Percentiles rank a stretch among this genome's conserved stretches.
These are phyloP conservation scores for Alces alces DNA, from an alignment of 2,113 vertebrate species.

Conservation along the genomic window DNA sequence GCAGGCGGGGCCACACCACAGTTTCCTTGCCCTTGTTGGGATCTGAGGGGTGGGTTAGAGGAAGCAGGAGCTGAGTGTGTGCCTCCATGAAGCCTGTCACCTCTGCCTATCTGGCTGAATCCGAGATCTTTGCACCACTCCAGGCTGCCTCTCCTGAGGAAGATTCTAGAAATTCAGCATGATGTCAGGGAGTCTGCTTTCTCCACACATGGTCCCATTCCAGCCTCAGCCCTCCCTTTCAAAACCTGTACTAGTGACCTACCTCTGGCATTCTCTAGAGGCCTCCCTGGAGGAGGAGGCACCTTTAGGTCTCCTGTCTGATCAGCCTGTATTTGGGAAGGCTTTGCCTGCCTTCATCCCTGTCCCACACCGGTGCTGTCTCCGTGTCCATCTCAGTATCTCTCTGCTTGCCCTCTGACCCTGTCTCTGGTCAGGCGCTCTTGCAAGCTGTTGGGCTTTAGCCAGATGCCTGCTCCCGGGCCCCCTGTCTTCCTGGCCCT, in stretches of 20 bases:
- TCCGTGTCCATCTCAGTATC: not conserved
- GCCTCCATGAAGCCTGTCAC: not conserved
- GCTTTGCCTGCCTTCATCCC: not conserved
- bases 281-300: not conserved
- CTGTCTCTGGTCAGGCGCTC: not conserved
- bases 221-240: not conserved
- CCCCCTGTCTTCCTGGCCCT: not conserved
- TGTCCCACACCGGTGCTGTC: not conserved
- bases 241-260: not conserved
- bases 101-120: not conserved
- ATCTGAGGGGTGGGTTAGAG: not conserved
- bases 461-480: not conserved
- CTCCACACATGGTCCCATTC: not conserved
- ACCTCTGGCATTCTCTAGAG: not conserved
- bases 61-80: not conserved
- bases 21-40: not conserved
- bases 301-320: not conserved
- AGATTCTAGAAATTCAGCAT: not conserved
- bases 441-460: not conserved
- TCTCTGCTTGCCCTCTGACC: not conserved
- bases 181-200: not conserved
- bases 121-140: not conserved
- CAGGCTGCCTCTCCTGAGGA: not conserved
- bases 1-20: not conserved
- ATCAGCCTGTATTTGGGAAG: not conserved